A percentile compares a stretch with the other conserved stretches of the same genome.
Conservation (phyloP, 1,140 invertebrate species). For the Trypoxylus dichotomus region DNA sequence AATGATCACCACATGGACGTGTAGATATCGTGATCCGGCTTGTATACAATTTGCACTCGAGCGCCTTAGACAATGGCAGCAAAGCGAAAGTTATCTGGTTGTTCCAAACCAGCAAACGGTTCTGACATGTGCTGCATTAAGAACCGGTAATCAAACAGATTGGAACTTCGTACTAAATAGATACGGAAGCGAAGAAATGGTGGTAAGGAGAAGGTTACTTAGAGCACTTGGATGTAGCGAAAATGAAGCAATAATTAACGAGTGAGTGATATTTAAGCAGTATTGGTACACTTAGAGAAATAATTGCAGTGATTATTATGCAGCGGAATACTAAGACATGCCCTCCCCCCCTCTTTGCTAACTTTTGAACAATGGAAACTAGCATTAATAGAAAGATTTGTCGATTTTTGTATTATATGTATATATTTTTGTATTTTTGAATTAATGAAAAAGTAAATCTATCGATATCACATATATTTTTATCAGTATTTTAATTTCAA, state of each 20-base stretch:
- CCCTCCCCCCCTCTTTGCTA: too few relatives aligned
- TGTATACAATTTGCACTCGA: background rate
- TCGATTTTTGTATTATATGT: too few relatives aligned
- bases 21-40: background rate
- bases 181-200: background rate
- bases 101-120: background rate
- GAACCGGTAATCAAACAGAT: background rate
- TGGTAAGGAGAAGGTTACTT: background rate
- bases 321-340: too few relatives aligned
- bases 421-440: too few relatives aligned
- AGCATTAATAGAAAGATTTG: too few relatives aligned
- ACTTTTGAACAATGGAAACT: too few relatives aligned
- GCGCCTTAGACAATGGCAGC: background rate
- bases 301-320: too few relatives aligned
- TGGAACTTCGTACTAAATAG: slow-evolving; percentile 22
- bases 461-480: too few relatives aligned
- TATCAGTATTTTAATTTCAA: too few relatives aligned
- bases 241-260: slow-evolving; percentile 18
- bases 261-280: background rate
- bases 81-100: background rate
- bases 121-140: slow-evolving; percentile 8
- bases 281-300: too few relatives aligned
- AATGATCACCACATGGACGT: background rate
- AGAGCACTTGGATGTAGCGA: slow-evolving; percentile 28
- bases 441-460: too few relatives aligned